These are phyloP conservation scores for Cyrtodaria siliqua DNA, from an alignment of 2,888 invertebrate species.

Conservation along the genomic window DNA sequence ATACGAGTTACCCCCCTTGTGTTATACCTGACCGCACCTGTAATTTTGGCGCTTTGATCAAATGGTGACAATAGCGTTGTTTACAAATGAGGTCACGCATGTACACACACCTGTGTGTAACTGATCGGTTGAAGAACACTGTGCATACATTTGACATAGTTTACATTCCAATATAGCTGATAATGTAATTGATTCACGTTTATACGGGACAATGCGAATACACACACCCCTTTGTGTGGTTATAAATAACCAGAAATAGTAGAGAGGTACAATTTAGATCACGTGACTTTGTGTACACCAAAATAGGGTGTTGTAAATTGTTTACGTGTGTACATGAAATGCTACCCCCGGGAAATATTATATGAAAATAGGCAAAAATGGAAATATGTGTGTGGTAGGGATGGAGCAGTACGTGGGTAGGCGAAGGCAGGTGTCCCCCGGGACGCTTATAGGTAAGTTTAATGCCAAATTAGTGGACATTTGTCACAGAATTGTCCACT, in stretches of 20 bases:
- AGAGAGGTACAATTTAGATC: conserved; percentile 48
- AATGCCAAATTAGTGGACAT: not conserved
- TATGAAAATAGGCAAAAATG: not conserved
- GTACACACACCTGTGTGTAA: conserved; percentile 29
- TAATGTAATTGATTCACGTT: conserved; percentile 38
- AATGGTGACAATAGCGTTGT: conserved; percentile 36
- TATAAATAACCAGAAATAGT: conserved; percentile 43
- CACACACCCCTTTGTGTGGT: conserved; percentile 38
- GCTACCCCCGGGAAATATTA: conserved; percentile 10
- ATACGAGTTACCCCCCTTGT: not conserved
- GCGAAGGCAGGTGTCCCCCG: conserved; percentile 19
- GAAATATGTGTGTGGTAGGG: conserved; percentile 6
- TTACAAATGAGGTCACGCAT: conserved; percentile 56
- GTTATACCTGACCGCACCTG: not conserved
- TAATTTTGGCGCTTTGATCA: conserved; percentile 2
- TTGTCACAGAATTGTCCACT: no score
- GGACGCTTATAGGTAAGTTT: conserved; percentile 37
- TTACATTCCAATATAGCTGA: conserved; percentile 40
- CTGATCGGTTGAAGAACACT: conserved; percentile 1
- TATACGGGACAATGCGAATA: conserved; percentile 29
- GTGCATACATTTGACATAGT: conserved; percentile 11
- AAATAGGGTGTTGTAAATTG: conserved; percentile 25
- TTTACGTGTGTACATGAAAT: conserved; percentile 9
- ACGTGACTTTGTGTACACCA: conserved; percentile 45
- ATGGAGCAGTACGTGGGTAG: conserved; percentile 6